These are phyloP conservation scores for Chondrosia reniformis DNA, from an alignment of 37 sponge, comb jelly and placozoan species.

Conservation along the genomic window DNA sequence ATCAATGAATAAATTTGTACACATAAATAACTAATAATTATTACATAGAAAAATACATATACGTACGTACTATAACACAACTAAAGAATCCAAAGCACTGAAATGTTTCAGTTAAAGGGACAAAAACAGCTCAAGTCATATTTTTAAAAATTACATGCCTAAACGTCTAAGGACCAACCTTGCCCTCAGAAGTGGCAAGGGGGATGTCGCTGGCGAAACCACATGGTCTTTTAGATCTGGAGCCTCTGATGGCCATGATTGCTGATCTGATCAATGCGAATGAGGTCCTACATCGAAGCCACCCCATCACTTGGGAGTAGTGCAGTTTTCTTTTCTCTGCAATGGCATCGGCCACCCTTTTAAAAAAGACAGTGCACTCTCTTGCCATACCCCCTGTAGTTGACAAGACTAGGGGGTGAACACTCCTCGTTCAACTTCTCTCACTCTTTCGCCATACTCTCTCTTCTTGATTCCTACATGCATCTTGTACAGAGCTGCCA, in stretches of 20 bases:
- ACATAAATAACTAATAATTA: too few relatives aligned
- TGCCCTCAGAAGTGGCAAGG: too few relatives aligned
- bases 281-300: background rate
- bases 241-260: conserved; percentile 15
- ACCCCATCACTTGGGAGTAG: background rate
- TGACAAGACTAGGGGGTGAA: conserved; percentile 8
- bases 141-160: too few relatives aligned
- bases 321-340: background rate
- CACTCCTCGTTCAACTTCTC: background rate
- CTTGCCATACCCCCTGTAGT: conserved; percentile 12
- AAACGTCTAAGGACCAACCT: too few relatives aligned
- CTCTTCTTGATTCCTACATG: background rate
- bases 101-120: too few relatives aligned
- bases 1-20: too few relatives aligned
- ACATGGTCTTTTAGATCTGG: background rate
- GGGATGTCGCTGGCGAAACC: too few relatives aligned
- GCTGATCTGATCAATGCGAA: background rate
- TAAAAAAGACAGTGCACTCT: background rate
- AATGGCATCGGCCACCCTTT: background rate
- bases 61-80: too few relatives aligned
- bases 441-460: background rate
- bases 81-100: too few relatives aligned
- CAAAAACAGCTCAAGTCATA: too few relatives aligned
- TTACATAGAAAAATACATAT: too few relatives aligned
- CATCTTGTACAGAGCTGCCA: background rate